Evolutionary conservation across 2,113 vertebrate species (phyloP).

Genomic region (Microcebus griseorufus): DNA sequence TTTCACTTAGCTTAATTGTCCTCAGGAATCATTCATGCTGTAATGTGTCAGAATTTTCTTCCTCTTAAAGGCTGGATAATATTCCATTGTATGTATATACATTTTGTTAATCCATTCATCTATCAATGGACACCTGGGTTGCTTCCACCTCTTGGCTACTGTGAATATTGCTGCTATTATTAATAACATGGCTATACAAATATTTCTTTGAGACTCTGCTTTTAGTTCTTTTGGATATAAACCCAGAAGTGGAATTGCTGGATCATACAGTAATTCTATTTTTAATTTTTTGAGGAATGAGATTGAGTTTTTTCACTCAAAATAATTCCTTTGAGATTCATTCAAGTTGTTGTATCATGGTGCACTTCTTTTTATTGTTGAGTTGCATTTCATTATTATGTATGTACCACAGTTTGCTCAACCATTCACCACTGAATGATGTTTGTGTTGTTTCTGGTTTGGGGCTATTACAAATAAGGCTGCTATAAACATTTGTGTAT

Average conservation of each 20-base stretch:
- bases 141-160: background rate
- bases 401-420: background rate
- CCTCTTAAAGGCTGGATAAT: background rate
- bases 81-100: background rate
- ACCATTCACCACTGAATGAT: background rate
- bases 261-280: background rate
- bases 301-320: background rate
- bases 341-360: background rate
- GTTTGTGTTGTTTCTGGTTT: background rate
- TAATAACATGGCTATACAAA: background rate
- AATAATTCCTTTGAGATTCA: background rate
- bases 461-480: background rate
- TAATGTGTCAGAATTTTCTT: background rate
- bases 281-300: slow-evolving; percentile 8
- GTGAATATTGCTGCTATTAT: background rate
- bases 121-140: background rate
- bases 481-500: background rate
- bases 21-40: background rate
- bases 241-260: background rate
- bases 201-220: background rate
- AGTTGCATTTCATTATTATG: background rate
- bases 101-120: background rate
- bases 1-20: background rate
- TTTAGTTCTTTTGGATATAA: background rate
- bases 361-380: background rate